Evolutionary conservation across 2,888 invertebrate genomes (phyloP), one percentile per base, ranked within the genome.

Genomic region (Acleris literana): DNA sequence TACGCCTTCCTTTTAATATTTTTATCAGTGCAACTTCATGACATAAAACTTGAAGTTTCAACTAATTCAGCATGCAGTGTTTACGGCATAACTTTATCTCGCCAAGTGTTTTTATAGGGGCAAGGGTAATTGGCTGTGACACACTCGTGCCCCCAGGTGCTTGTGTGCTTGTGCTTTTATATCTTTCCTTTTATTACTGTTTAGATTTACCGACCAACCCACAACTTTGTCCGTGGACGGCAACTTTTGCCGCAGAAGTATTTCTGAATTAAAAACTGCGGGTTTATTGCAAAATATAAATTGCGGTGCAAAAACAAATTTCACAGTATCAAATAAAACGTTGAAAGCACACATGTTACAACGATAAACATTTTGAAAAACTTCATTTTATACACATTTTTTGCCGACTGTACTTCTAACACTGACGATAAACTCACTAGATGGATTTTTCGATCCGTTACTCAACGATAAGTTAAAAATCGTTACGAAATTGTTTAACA

Each of bases 61-160:
- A 79, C 69, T 75, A 70, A 78, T 82, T 81, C 76, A 75, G 74
- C 79, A 69, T 68, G 75, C 78, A 76, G 77, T 76, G 80, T 79
- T 82, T 82, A 82, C 76, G 76, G 73, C 68, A 64, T 63, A 82
- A 84, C 73, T 84, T 82, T 76, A 71, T 70, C 72, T 65, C 48
- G 63, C 9, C 69, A 72, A 72, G 71, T 68, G 68, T 65, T 67
- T 73, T 71, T 70, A 68, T 64, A 60, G 70, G 71, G 71, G 72
- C 66, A 72, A 57, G 74, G 58, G 49, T 81, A 81, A 81, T 80
- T 75, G 78, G 75, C 57, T 62, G 60, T 54, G 62, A 64, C 56
- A 52, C 56, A 46, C 56, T 51, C 44, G 18, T n/a, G 43, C 63
- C 51, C 56, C 13, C 61, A 52, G 65, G 51, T 61, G 46, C 33